Percentiles rank a stretch among this genome's conserved stretches.
Evolutionary conservation across 1,140 invertebrate species (phyloP).

Genomic region (Macrobrachium nipponense): DNA sequence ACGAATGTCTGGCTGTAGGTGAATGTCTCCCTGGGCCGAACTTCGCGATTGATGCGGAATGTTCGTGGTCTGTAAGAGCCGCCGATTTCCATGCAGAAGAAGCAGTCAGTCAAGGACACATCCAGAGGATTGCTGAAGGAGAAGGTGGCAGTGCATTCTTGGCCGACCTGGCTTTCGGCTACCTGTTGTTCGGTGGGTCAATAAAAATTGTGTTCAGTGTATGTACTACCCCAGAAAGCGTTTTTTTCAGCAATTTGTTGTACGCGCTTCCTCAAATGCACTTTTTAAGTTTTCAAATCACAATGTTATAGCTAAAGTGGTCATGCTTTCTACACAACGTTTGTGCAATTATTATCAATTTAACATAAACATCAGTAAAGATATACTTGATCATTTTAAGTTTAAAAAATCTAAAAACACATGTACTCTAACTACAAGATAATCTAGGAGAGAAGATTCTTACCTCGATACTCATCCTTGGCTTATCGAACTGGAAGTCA

Average conservation of each 20-base stretch:
- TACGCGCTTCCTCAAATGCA: no score
- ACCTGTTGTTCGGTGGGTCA: slow-evolving; percentile 1
- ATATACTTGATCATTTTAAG: no score
- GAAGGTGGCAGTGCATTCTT: slow-evolving; percentile 54
- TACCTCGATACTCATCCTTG: slow-evolving; percentile 68
- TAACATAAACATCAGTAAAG: no score
- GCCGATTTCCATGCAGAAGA: slow-evolving; percentile 56
- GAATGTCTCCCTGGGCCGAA: slow-evolving; percentile 65
- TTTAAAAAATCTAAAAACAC: no score
- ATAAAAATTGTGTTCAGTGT: neutral
- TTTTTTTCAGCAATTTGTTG: no score
- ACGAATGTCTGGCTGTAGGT: slow-evolving; percentile 64
- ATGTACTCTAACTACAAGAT: no score
- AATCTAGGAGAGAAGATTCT: neutral
- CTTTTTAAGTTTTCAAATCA: no score
- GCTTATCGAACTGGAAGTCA: slow-evolving; percentile 67
- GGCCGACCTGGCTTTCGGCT: slow-evolving; percentile 45
- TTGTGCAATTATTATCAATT: no score
- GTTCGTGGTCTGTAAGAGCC: slow-evolving; percentile 53
- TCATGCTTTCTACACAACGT: no score
- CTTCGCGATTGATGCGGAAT: slow-evolving; percentile 64
- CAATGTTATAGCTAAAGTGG: no score
- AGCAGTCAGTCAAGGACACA: slow-evolving; percentile 56
- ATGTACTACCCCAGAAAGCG: neutral
- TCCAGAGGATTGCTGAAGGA: slow-evolving; percentile 63